These are phyloP conservation scores for Rhinogobio ventralis DNA, from an alignment of 2,797 vertebrate genomes.

Conservation along the genomic window DNA sequence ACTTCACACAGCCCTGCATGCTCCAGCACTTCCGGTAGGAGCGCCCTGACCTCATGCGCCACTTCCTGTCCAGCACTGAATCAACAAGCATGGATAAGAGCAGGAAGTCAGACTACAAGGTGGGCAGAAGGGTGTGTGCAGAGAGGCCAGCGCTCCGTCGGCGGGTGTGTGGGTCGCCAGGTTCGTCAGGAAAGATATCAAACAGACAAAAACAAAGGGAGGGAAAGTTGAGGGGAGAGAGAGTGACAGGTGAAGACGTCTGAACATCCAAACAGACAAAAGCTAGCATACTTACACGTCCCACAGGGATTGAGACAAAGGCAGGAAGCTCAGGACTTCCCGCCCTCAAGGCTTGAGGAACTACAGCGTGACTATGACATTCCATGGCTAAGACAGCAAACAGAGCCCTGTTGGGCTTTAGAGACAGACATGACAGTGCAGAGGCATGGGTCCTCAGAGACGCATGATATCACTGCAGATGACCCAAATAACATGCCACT, in stretches of 20 bases:
- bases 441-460: conserved; percentile 11
- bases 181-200: conserved; percentile 59
- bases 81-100: conserved; percentile 59
- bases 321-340: conserved; percentile 76
- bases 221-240: conserved; percentile 50
- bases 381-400: conserved; percentile 42
- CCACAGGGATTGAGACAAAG: conserved; percentile 72
- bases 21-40: conserved; percentile 64
- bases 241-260: conserved; percentile 52
- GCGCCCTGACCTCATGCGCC: conserved; percentile 38
- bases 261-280: conserved; percentile 52
- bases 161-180: conserved; percentile 25
- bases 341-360: conserved; percentile 58
- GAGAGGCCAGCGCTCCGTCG: background rate
- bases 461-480: conserved; percentile 37
- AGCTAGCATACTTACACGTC: conserved; percentile 15
- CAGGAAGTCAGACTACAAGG: conserved; percentile 51
- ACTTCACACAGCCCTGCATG: conserved; percentile 60
- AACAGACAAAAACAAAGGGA: conserved; percentile 56
- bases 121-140: conserved; percentile 37
- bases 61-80: conserved; percentile 58
- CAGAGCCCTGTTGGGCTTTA: conserved; percentile 32
- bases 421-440: background rate
- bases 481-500: conserved; percentile 39
- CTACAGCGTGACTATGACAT: conserved; percentile 43